These are phyloP conservation scores for Leptobrachium ailaonicum DNA, from an alignment of 2,113 vertebrate species.

Conservation along the genomic window DNA sequence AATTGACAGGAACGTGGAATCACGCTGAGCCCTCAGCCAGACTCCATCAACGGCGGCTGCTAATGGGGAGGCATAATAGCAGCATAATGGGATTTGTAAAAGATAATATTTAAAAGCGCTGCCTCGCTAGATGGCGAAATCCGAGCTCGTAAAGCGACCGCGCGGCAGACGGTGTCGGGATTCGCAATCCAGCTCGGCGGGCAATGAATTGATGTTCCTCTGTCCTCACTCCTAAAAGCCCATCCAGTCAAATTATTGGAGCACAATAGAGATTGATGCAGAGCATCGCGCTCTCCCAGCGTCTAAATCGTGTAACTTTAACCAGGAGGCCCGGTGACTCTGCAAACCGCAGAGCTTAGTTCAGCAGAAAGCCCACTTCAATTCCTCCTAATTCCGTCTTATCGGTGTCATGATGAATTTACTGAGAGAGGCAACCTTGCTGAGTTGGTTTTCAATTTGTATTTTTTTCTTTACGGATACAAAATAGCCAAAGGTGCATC, in stretches of 20 bases:
- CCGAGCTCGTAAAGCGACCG: conserved; percentile 39
- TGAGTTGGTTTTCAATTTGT: not conserved
- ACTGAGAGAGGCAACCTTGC: not conserved
- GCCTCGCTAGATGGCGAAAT: conserved; percentile 50
- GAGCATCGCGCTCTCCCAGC: not conserved
- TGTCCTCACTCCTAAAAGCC: not conserved
- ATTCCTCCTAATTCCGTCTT: not conserved
- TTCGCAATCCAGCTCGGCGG: not conserved
- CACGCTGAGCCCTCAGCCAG: conserved; percentile 53
- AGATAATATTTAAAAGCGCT: conserved; percentile 61
- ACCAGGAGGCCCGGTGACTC: not conserved
- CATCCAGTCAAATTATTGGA: not conserved
- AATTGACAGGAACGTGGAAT: not conserved
- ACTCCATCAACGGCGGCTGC: conserved; percentile 62
- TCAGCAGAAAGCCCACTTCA: conserved; percentile 11
- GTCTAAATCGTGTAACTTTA: conserved; percentile 16
- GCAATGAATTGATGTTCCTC: not conserved
- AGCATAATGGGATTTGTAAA: conserved; percentile 62
- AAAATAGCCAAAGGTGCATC: not conserved
- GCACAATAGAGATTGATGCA: not conserved
- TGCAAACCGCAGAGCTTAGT: conserved; percentile 10
- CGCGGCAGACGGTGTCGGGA: conserved; percentile 50
- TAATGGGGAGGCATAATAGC: conserved; percentile 65
- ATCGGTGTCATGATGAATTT: conserved; percentile 5
- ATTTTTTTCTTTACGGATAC: not conserved